Evolutionary conservation across 2,113 vertebrate species (phyloP).

Genomic region (Diadophis punctatus): DNA sequence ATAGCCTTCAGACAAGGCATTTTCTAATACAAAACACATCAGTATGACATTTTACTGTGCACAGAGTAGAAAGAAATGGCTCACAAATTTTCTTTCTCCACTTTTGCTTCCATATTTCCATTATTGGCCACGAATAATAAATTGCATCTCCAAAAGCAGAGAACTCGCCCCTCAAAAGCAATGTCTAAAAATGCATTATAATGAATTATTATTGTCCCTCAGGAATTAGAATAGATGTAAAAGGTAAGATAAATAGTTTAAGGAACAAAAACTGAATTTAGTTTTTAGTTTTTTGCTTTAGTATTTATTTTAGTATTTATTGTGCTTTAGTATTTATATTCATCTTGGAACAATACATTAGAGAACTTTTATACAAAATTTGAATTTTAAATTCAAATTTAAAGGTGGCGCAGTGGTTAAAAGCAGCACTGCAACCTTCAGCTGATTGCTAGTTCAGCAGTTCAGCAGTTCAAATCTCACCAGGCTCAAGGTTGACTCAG

Average conservation of each 20-base stretch:
- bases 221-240: constrained; percentile 16
- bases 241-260: background rate
- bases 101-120: background rate
- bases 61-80: background rate
- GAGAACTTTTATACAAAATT: background rate
- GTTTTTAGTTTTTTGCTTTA: background rate
- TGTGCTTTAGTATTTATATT: background rate
- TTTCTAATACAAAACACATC: background rate
- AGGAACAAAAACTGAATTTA: background rate
- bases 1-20: background rate
- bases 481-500: no score
- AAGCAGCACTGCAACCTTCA: no score
- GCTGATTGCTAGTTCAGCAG: no score
- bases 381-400: background rate
- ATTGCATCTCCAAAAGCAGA: background rate
- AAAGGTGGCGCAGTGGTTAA: no score
- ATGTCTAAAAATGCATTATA: background rate
- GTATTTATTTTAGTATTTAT: background rate
- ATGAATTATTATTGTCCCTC: background rate
- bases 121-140: background rate
- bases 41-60: background rate
- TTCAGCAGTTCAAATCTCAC: no score
- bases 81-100: background rate
- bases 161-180: background rate
- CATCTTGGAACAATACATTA: background rate